Percentiles rank a stretch among this genome's conserved stretches.
phyloP scores from a whole-genome alignment of 2,113 vertebrate species.

The Erythrolamprus reginae region DNA sequence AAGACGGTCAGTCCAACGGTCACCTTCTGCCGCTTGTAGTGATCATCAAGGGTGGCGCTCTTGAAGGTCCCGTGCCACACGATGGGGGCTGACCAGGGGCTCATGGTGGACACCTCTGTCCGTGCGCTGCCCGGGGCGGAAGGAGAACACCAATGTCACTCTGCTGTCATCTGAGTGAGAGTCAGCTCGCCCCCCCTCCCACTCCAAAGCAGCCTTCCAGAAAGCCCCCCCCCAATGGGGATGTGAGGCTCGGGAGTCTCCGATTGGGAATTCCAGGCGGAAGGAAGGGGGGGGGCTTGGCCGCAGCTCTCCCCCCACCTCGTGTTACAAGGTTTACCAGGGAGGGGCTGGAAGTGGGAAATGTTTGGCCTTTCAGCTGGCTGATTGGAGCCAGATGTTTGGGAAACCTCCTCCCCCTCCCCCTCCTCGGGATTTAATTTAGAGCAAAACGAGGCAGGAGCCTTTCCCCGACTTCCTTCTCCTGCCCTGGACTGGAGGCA shows the following conservation, averaged over 20 bases:
- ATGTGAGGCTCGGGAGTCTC: not conserved
- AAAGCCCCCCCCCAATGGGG: not conserved
- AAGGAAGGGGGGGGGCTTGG: not conserved
- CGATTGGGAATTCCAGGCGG: not conserved
- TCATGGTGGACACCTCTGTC: constrained; percentile 34
- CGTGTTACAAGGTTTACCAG: not conserved
- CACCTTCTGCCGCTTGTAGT: constrained; percentile 37
- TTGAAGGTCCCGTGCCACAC: constrained; percentile 56
- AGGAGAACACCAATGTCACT: not conserved
- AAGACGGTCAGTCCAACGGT: constrained; percentile 51
- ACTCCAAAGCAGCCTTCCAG: not conserved
- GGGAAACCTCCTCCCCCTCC: constrained; percentile 3
- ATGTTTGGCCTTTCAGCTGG: not conserved
- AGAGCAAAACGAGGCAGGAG: constrained; percentile 33
- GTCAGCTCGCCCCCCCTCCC: not conserved
- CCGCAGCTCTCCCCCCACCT: not conserved
- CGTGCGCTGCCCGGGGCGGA: constrained; percentile 28
- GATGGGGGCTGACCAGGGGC: constrained; percentile 42
- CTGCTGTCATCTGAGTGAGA: too few relatives aligned
- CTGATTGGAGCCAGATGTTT: constrained; percentile 17
- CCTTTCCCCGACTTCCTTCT: constrained; percentile 18
- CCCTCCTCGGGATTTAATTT: not conserved
- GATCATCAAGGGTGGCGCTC: constrained; percentile 34
- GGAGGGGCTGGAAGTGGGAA: not conserved
- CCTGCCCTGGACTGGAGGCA: constrained; percentile 45